A percentile compares a stretch with the other conserved stretches of the same genome.
These are phyloP conservation scores for Orientallactaga bullata DNA, from an alignment of 2,113 vertebrate genomes.

Conservation along the genomic window DNA sequence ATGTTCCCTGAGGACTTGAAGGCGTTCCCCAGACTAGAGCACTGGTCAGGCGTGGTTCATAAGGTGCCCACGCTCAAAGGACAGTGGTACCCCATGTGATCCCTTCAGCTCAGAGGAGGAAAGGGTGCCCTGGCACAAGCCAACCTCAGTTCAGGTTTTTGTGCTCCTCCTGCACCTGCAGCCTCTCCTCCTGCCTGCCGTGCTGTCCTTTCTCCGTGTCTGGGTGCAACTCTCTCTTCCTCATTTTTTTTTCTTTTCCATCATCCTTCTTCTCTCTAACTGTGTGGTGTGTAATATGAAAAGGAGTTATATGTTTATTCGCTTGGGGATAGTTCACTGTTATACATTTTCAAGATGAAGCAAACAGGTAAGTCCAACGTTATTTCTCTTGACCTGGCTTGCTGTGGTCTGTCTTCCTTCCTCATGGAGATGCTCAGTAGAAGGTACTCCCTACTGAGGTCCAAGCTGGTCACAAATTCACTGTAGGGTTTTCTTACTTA, in stretches of 20 bases:
- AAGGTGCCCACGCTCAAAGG: neutral
- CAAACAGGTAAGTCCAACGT: constrained; percentile 30
- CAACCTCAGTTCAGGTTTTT: neutral
- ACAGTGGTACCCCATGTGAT: accelerated
- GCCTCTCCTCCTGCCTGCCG: accelerated
- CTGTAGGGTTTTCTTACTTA: too few relatives aligned
- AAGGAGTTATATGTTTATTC: neutral
- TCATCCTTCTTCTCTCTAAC: neutral
- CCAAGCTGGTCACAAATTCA: neutral
- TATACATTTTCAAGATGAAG: constrained; percentile 21
- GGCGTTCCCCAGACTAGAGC: neutral
- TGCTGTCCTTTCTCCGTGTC: neutral
- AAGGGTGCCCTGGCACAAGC: neutral
- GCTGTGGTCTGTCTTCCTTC: neutral
- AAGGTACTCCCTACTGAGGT: neutral
- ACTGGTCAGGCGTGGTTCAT: neutral
- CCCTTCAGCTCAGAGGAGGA: neutral
- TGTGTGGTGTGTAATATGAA: neutral
- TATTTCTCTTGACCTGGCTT: neutral
- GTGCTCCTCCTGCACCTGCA: accelerated
- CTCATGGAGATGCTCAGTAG: neutral
- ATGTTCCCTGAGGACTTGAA: neutral
- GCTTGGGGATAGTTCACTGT: neutral
- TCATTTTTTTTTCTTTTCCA: neutral
- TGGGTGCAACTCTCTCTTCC: too few relatives aligned